phyloP scores from a whole-genome alignment of 2,113 vertebrate species.

The Centropus unirufus region DNA sequence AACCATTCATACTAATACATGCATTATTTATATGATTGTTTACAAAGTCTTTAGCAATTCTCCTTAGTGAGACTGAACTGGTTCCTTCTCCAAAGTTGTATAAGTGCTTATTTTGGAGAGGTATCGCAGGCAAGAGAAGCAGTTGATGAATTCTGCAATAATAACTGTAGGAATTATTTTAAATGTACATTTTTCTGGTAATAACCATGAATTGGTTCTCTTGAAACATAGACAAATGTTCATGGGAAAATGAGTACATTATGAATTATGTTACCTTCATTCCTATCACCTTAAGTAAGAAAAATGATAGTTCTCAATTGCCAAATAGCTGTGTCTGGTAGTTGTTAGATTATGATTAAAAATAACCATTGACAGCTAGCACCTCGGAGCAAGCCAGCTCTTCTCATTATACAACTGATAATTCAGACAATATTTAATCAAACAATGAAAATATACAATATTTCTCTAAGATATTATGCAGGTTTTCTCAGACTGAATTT shows the following conservation, averaged over 20 bases:
- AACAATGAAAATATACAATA: not conserved
- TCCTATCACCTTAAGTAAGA: constrained; percentile 73
- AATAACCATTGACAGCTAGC: constrained; percentile 36
- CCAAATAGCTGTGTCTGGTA: constrained; percentile 63
- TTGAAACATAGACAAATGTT: constrained; percentile 60
- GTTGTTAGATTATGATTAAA: constrained; percentile 47
- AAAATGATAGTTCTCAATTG: constrained; percentile 58
- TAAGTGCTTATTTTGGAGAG: not conserved
- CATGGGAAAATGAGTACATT: constrained; percentile 34
- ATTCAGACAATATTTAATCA: constrained; percentile 55
- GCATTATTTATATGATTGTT: not conserved
- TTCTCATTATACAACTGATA: constrained; percentile 20
- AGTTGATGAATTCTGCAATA: not conserved
- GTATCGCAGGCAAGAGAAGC: not conserved
- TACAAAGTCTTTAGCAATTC: not conserved
- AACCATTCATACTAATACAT: not conserved
- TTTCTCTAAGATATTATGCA: not conserved
- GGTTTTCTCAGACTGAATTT: not conserved
- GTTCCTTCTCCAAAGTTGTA: not conserved
- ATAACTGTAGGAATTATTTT: not conserved
- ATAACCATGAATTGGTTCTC: not conserved
- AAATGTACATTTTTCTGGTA: not conserved
- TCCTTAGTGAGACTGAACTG: not conserved
- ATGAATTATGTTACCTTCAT: constrained; percentile 72
- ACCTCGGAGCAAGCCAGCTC: constrained; percentile 31